These are phyloP conservation scores for Hyperoplus lanceolatus DNA, from an alignment of 2,797 vertebrate genomes.

Conservation along the genomic window DNA sequence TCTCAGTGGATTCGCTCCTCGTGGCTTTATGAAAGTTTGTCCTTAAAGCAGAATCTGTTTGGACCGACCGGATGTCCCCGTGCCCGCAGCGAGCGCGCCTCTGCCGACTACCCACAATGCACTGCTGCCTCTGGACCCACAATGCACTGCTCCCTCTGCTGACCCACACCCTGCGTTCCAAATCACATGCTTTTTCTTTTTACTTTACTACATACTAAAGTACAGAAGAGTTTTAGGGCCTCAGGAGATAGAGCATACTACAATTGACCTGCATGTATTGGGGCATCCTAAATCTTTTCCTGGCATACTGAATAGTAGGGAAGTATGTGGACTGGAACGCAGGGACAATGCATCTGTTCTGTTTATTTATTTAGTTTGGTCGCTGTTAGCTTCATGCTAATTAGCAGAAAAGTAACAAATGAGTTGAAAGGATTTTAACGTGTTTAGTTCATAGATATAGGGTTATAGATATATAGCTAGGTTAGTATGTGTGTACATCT, in stretches of 20 bases:
- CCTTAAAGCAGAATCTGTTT: constrained; percentile 83
- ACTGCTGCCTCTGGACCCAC: constrained; percentile 8
- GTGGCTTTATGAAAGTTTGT: constrained; percentile 84
- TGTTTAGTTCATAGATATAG: too few species aligned
- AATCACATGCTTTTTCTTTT: background rate
- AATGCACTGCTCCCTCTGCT: background rate
- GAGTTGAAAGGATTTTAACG: background rate
- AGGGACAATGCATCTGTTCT: too few species aligned
- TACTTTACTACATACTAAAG: background rate
- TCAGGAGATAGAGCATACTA: too few species aligned
- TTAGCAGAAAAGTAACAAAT: background rate
- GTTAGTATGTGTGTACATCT: too few species aligned
- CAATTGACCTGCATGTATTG: too few species aligned
- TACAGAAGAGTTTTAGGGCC: too few species aligned
- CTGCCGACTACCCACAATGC: constrained; percentile 55
- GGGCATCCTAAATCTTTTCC: too few species aligned
- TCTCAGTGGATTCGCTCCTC: constrained; percentile 58
- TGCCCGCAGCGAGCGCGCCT: constrained; percentile 67
- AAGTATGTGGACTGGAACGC: too few species aligned
- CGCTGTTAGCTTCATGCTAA: constrained; percentile 19
- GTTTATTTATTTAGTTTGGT: constrained; percentile 23
- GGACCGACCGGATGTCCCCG: constrained; percentile 76
- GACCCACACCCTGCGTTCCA: background rate
- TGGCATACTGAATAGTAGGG: too few species aligned
- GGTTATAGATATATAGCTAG: too few species aligned